A percentile compares a stretch with the other conserved stretches of the same genome.
phyloP scores from a whole-genome alignment of 2,113 vertebrate species.

The Platanista minor region DNA sequence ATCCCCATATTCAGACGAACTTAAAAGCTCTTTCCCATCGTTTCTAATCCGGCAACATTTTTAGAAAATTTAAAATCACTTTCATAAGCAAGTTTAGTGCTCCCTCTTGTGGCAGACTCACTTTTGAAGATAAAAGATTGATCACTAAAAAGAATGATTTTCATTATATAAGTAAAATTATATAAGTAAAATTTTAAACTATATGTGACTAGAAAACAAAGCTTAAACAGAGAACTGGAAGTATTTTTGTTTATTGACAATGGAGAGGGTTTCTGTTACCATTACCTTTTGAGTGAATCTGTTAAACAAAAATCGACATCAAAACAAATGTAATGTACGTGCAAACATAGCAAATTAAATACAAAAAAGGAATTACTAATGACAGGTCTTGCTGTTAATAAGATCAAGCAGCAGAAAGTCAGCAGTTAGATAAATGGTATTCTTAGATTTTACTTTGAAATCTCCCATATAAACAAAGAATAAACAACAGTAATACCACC shows the following conservation, averaged over 20 bases:
- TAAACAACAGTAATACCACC: slow-evolving; percentile 90
- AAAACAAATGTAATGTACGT: slow-evolving; percentile 92
- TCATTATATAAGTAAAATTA: too few species aligned
- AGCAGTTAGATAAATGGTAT: slow-evolving; percentile 83
- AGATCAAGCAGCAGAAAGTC: slow-evolving; percentile 85
- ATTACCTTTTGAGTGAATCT: slow-evolving; percentile 89
- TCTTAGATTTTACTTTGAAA: slow-evolving; percentile 85
- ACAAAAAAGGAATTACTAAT: slow-evolving; percentile 89
- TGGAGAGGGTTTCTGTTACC: slow-evolving; percentile 90
- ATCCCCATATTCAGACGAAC: not conserved
- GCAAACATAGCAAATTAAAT: slow-evolving; percentile 88
- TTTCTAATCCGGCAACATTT: not conserved
- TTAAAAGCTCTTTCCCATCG: not conserved
- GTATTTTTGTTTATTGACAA: slow-evolving; percentile 92
- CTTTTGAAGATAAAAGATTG: not conserved
- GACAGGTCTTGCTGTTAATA: slow-evolving; percentile 85
- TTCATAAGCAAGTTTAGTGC: slow-evolving; percentile 59
- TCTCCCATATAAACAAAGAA: slow-evolving; percentile 87
- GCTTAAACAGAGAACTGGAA: slow-evolving; percentile 80
- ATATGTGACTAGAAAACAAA: slow-evolving; percentile 55
- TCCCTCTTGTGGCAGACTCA: slow-evolving; percentile 78
- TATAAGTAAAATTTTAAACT: not conserved
- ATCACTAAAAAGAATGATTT: not conserved
- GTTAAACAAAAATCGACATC: slow-evolving; percentile 87
- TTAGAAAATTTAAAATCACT: not conserved